Conservation (phyloP, 2,888 invertebrate species). For the Xanthia icteritia region DNA sequence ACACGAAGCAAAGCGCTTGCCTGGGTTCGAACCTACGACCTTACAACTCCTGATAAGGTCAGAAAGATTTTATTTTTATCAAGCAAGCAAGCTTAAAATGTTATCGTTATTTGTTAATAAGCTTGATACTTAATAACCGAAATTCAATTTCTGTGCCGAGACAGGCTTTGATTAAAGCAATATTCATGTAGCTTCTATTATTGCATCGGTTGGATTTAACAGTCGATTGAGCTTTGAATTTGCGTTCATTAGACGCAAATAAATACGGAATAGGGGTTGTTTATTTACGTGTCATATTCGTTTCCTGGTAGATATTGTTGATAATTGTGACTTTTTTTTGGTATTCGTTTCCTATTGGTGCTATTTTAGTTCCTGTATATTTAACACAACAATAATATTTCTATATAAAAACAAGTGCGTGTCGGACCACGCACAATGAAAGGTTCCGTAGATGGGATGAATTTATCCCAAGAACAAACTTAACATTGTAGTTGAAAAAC, state of each 20-base stretch:
- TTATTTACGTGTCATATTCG: not conserved
- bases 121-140: not conserved
- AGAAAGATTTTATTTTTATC: not conserved
- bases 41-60: not conserved
- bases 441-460: too few relatives aligned
- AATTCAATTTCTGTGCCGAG: not conserved
- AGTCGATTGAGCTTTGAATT: constrained; percentile 1
- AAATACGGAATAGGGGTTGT: not conserved
- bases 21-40: too few relatives aligned
- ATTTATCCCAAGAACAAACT: too few relatives aligned
- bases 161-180: constrained; percentile 12
- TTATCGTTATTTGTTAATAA: not conserved
- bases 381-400: too few relatives aligned
- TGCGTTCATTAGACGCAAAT: not conserved
- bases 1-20: too few relatives aligned
- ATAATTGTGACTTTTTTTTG: too few relatives aligned
- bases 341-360: too few relatives aligned
- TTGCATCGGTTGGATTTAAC: constrained; percentile 10
- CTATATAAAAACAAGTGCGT: too few relatives aligned
- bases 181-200: constrained; percentile 23
- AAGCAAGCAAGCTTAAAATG: not conserved
- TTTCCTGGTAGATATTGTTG: not conserved
- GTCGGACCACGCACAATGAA: too few relatives aligned
- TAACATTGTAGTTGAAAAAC: too few relatives aligned
- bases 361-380: too few relatives aligned